Conservation (phyloP, 2,113 vertebrate species). For the Dipodomys ordii region DNA sequence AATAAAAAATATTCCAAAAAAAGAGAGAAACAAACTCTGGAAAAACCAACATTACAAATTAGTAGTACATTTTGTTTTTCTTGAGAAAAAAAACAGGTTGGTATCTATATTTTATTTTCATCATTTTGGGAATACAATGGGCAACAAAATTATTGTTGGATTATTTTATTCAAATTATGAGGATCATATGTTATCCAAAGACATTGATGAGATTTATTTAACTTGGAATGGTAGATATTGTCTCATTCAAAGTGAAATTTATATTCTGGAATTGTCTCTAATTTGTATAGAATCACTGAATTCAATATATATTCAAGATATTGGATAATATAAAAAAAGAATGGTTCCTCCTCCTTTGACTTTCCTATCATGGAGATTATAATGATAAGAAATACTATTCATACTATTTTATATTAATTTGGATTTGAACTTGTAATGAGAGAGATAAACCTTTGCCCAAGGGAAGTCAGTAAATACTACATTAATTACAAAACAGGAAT, state of each 20-base stretch:
- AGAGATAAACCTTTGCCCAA: not conserved
- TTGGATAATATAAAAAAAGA: not conserved
- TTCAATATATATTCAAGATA: not conserved
- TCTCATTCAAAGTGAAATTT: not conserved
- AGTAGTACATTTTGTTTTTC: constrained; percentile 1
- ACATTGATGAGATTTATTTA: not conserved
- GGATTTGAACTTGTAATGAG: not conserved
- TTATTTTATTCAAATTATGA: constrained; percentile 25
- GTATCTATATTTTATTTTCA: constrained; percentile 19
- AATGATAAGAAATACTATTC: not conserved
- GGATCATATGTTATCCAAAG: constrained; percentile 16
- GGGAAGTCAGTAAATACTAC: not conserved
- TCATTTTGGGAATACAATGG: constrained; percentile 7
- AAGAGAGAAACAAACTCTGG: constrained; percentile 28
- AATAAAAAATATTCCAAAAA: constrained; percentile 44
- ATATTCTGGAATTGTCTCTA: not conserved
- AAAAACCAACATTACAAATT: constrained; percentile 51
- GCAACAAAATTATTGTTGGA: not conserved
- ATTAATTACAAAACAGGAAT: not conserved
- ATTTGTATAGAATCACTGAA: not conserved
- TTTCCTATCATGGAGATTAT: not conserved
- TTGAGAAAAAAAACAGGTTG: constrained; percentile 13
- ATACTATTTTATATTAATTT: not conserved
- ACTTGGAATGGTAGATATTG: not conserved
- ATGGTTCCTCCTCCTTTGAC: not conserved